Conservation (phyloP, 2,797 vertebrate species). For the Gymnoscopelus braueri region DNA sequence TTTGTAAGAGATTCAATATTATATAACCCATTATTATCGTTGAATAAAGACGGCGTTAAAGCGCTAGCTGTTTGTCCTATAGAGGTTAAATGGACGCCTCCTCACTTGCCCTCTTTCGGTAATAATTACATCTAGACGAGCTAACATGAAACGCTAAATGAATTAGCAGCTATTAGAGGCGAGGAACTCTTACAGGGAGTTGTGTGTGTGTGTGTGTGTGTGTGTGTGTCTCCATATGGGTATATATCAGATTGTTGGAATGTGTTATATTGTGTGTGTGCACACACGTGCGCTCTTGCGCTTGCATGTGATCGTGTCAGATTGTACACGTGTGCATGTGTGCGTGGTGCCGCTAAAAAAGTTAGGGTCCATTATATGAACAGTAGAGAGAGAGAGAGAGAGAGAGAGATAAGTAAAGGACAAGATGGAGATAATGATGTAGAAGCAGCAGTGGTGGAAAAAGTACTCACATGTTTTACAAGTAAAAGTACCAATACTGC, state of each 20-base stretch:
- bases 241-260: slow-evolving; percentile 10
- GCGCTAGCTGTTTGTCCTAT: slow-evolving; percentile 23
- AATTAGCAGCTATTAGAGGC: slow-evolving; percentile 69
- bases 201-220: slow-evolving; percentile 23
- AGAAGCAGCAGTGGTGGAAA: too few species aligned
- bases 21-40: slow-evolving; percentile 18
- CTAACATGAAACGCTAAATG: slow-evolving; percentile 76
- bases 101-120: slow-evolving; percentile 51
- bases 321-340: too few species aligned
- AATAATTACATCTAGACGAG: slow-evolving; percentile 74
- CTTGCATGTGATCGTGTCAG: too few species aligned
- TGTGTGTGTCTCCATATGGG: background rate
- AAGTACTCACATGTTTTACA: too few species aligned
- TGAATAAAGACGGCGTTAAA: slow-evolving; percentile 34
- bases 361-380: slow-evolving; percentile 38
- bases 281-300: background rate
- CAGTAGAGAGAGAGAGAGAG: slow-evolving; percentile 36
- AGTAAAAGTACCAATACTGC: too few species aligned
- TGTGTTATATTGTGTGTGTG: background rate
- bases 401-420: slow-evolving; percentile 16
- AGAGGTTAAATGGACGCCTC: slow-evolving; percentile 66
- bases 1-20: background rate
- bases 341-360: slow-evolving; percentile 12
- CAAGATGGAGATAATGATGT: slow-evolving; percentile 1
- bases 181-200: slow-evolving; percentile 53